phyloP scores from a whole-genome alignment of 2,888 invertebrate genomes.

The Metopia argyrocephala region DNA sequence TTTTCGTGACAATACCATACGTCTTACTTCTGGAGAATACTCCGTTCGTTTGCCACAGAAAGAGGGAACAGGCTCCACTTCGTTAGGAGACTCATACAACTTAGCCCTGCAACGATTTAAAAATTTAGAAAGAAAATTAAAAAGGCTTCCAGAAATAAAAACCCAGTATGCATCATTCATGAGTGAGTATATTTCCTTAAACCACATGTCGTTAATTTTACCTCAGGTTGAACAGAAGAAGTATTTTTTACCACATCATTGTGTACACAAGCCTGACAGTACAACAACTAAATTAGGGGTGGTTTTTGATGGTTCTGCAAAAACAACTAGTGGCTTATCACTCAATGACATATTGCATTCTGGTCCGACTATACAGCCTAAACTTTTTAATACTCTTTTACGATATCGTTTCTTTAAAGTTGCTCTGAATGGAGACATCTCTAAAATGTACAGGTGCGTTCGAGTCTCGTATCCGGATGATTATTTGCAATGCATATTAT shows the following conservation, averaged over 20 bases:
- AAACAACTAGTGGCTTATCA: constrained; percentile 30
- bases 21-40: constrained; percentile 8
- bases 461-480: constrained; percentile 47
- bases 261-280: constrained; percentile 24
- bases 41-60: constrained; percentile 8
- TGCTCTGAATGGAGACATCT: too few species aligned
- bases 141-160: too few species aligned
- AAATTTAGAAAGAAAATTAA: constrained; percentile 38
- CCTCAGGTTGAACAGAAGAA: neutral
- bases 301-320: too few species aligned
- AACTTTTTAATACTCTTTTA: constrained; percentile 47
- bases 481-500: constrained; percentile 56
- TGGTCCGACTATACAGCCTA: constrained; percentile 40
- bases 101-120: constrained; percentile 16
- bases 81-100: constrained; percentile 37
- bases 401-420: constrained; percentile 45
- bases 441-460: constrained; percentile 25
- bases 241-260: constrained; percentile 33
- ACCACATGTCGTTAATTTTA: constrained; percentile 10
- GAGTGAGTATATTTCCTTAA: constrained; percentile 12
- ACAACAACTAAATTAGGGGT: constrained; percentile 6
- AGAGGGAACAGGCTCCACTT: neutral
- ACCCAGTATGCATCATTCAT: too few species aligned
- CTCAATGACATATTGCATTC: constrained; percentile 31
- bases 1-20: neutral